phyloP scores from a whole-genome alignment of 1,140 invertebrate genomes.

The Drosophila chauvacae region DNA sequence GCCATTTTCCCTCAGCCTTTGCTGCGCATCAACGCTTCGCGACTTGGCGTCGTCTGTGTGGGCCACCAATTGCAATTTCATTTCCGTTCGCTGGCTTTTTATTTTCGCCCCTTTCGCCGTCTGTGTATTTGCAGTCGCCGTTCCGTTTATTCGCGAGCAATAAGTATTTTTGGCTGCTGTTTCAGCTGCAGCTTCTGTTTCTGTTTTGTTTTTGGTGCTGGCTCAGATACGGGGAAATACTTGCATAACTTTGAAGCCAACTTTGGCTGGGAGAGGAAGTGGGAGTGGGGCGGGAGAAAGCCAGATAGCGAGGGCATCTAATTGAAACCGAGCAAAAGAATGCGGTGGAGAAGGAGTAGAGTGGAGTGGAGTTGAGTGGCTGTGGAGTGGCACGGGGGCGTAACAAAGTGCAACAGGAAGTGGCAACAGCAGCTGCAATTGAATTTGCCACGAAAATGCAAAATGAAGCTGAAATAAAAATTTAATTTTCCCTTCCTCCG shows the following conservation, averaged over 20 bases:
- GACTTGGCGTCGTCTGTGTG: slow-evolving; percentile 76
- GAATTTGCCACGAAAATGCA: slow-evolving; percentile 56
- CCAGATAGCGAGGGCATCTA: slow-evolving; percentile 41
- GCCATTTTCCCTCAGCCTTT: slow-evolving; percentile 28
- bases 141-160: slow-evolving; percentile 64
- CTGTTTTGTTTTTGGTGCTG: slow-evolving; percentile 18
- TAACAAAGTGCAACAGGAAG: slow-evolving; percentile 54
- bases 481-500: slow-evolving; percentile 40
- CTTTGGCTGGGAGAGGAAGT: background rate
- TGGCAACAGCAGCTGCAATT: slow-evolving; percentile 49
- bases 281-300: background rate
- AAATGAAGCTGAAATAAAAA: slow-evolving; percentile 51
- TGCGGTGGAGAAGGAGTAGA: background rate
- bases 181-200: slow-evolving; percentile 22
- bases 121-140: slow-evolving; percentile 45
- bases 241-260: slow-evolving; percentile 42
- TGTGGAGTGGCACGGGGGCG: background rate
- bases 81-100: slow-evolving; percentile 71
- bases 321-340: slow-evolving; percentile 53
- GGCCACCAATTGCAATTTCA: slow-evolving; percentile 78
- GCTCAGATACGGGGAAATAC: slow-evolving; percentile 50
- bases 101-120: slow-evolving; percentile 25
- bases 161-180: slow-evolving; percentile 61
- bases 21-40: slow-evolving; percentile 70
- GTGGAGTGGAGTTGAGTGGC: slow-evolving; percentile 1